These are phyloP conservation scores for Ceratina japonica DNA, from an alignment of 1,140 invertebrate genomes.

Conservation along the genomic window DNA sequence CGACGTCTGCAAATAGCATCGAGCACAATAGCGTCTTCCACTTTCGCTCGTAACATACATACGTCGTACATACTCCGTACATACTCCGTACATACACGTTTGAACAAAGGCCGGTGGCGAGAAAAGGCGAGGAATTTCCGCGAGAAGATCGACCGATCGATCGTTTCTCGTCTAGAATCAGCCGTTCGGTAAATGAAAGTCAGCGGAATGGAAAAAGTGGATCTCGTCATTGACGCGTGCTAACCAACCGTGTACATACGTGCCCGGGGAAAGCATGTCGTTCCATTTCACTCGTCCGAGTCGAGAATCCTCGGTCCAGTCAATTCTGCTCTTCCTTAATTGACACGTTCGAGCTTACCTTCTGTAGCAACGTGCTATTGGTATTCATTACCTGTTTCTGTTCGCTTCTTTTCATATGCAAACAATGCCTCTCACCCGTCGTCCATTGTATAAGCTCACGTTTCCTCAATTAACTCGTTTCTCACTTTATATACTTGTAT, in stretches of 20 bases:
- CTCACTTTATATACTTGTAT: too few relatives aligned
- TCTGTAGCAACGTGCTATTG: not conserved
- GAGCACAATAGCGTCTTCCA: not conserved
- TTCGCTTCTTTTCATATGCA: too few relatives aligned
- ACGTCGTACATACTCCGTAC: too few relatives aligned
- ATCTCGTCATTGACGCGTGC: constrained; percentile 30
- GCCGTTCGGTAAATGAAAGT: constrained; percentile 51
- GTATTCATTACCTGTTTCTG: too few relatives aligned
- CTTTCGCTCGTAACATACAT: not conserved
- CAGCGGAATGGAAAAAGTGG: constrained; percentile 59
- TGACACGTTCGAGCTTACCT: not conserved
- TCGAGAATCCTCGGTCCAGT: constrained; percentile 29
- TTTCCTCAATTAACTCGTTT: not conserved
- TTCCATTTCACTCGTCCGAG: constrained; percentile 63
- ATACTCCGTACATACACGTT: too few relatives aligned
- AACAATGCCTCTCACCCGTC: too few relatives aligned
- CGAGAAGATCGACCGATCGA: not conserved
- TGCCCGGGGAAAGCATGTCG: constrained; percentile 64
- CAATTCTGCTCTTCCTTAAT: not conserved
- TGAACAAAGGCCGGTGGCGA: not conserved
- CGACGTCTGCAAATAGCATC: not conserved
- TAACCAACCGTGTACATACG: constrained; percentile 37
- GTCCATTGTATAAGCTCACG: too few relatives aligned
- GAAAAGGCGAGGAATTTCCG: constrained; percentile 10
- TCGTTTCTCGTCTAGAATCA: constrained; percentile 11